Evolutionary conservation across 2,113 vertebrate species (phyloP).

Genomic region (Phoenicopterus ruber): DNA sequence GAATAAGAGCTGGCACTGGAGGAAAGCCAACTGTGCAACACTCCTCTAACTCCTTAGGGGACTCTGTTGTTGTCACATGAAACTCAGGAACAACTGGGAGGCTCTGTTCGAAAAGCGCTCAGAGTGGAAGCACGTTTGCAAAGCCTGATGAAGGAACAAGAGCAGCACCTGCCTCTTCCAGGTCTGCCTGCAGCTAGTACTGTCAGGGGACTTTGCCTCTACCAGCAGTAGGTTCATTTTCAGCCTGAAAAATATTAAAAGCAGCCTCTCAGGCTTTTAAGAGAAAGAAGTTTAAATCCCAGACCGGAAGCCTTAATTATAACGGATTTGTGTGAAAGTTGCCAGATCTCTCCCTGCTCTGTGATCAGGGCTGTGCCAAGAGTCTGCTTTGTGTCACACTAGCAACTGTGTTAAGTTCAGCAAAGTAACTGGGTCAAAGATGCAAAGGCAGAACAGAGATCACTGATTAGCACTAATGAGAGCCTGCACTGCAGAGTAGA

Average conservation of each 20-base stretch:
- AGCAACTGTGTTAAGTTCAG: conserved; percentile 37
- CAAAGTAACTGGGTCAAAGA: conserved; percentile 53
- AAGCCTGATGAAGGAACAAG: background rate
- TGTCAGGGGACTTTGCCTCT: background rate
- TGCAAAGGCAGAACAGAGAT: conserved; percentile 13
- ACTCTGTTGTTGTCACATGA: background rate
- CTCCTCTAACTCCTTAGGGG: background rate
- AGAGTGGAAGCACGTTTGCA: background rate
- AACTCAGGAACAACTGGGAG: background rate
- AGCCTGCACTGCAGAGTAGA: background rate
- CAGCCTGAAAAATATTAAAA: background rate
- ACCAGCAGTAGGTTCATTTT: background rate
- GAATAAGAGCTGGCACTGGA: background rate
- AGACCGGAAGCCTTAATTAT: conserved; percentile 53
- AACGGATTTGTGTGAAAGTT: conserved; percentile 52
- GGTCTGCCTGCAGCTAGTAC: background rate
- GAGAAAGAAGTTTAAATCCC: conserved; percentile 16
- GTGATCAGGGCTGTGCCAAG: conserved; percentile 41
- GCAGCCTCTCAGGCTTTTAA: background rate
- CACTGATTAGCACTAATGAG: conserved; percentile 5
- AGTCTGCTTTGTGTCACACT: conserved; percentile 57
- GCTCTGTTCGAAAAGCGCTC: background rate
- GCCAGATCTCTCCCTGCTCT: conserved; percentile 51
- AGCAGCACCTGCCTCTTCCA: background rate
- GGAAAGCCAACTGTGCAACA: background rate